Conservation (phyloP, 2,888 invertebrate genomes). For the Volucella bombylans region DNA sequence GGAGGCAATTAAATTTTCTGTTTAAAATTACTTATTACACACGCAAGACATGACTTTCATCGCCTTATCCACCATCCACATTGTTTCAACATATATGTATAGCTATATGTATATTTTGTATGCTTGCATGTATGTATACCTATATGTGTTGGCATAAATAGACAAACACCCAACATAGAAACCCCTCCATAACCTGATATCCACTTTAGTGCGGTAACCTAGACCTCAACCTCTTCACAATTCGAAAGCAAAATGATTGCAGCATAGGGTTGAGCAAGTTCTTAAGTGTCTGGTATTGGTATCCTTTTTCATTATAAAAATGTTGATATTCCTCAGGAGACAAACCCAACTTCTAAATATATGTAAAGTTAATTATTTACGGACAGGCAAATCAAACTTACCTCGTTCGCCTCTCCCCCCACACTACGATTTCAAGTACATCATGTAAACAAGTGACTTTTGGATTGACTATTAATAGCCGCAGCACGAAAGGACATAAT, state of each 20-base stretch:
- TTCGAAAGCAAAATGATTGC: slow-evolving; percentile 66
- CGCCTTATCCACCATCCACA: slow-evolving; percentile 57
- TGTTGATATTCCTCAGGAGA: slow-evolving; percentile 53
- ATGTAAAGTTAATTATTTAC: slow-evolving; percentile 74
- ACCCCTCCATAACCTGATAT: slow-evolving; percentile 3
- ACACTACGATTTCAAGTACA: slow-evolving; percentile 15
- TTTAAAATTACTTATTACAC: slow-evolving; percentile 77
- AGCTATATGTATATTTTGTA: too few species aligned
- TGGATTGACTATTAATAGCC: slow-evolving; percentile 56
- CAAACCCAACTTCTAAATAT: slow-evolving; percentile 3
- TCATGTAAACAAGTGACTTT: slow-evolving; percentile 71
- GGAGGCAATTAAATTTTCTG: slow-evolving; percentile 76
- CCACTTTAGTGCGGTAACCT: slow-evolving; percentile 52
- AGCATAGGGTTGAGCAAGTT: slow-evolving; percentile 45
- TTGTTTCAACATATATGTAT: neutral
- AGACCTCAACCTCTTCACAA: slow-evolving; percentile 60
- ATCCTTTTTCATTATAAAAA: slow-evolving; percentile 70
- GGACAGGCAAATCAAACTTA: slow-evolving; percentile 75
- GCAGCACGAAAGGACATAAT: slow-evolving; percentile 71
- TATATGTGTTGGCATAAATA: slow-evolving; percentile 27
- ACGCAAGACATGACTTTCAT: slow-evolving; percentile 77
- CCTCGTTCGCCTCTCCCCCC: slow-evolving; percentile 28
- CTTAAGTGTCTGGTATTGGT: slow-evolving; percentile 54
- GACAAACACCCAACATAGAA: slow-evolving; percentile 29
- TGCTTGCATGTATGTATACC: neutral